Percentiles rank a stretch among this genome's conserved stretches.
Conservation (phyloP, 1,140 invertebrate species). For the Drosophila equinoxialis region DNA sequence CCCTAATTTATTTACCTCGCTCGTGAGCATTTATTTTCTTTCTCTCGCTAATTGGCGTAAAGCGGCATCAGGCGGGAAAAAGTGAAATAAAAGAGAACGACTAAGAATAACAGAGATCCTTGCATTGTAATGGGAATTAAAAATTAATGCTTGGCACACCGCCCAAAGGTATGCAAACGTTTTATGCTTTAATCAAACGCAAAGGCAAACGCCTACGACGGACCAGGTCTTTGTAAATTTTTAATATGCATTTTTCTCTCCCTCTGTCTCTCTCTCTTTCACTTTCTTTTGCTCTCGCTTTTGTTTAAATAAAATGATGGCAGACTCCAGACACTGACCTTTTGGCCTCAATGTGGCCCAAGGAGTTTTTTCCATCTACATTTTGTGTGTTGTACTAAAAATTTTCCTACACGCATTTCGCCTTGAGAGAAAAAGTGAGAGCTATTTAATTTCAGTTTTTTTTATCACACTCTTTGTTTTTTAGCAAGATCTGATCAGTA, state of each 20-base stretch:
- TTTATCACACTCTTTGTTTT: not conserved
- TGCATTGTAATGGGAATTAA: conserved; percentile 53
- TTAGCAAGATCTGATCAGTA: not conserved
- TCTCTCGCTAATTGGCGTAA: conserved; percentile 50
- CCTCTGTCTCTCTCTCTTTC: conserved; percentile 12
- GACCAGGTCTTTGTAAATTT: conserved; percentile 30
- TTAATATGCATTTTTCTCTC: conserved; percentile 39
- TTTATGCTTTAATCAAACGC: conserved; percentile 47
- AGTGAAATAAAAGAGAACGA: not conserved
- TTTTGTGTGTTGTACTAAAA: not conserved
- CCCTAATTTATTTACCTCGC: conserved; percentile 62
- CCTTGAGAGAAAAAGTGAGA: not conserved
- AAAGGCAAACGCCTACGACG: conserved; percentile 7
- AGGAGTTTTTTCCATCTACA: conserved; percentile 5
- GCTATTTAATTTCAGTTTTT: not conserved
- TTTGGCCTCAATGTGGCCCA: conserved; percentile 53
- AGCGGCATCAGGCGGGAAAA: not conserved
- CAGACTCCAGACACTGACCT: conserved; percentile 47
- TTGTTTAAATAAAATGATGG: conserved; percentile 53
- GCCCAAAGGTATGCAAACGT: conserved; percentile 35
- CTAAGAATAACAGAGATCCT: too few species aligned
- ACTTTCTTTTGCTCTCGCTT: not conserved
- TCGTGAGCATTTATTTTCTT: conserved; percentile 29
- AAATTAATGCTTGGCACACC: conserved; percentile 37
- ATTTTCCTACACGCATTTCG: conserved; percentile 3